Base-by-base conservation (phyloP, 2,113 vertebrate species). In the Camelus dromedarius region DNA sequence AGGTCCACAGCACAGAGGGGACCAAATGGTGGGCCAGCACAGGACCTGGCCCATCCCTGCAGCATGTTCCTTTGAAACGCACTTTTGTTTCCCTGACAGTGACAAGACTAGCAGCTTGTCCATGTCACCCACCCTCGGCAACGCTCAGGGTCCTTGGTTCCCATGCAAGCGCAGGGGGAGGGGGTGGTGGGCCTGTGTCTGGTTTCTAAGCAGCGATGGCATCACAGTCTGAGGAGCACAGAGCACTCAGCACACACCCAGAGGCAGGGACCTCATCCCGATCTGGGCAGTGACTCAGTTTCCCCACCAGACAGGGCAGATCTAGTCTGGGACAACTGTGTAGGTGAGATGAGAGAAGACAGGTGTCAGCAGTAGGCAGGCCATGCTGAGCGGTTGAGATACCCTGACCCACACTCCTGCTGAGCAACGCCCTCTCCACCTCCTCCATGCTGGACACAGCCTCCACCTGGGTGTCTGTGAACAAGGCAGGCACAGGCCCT, bases 181-280 rank as follows among this genome's bases (percentile, higher is more conserved):
- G 67, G 26, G 6, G 76, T 26, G n/a, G 3, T 9, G 24, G 0
- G 10, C 35, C 6, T 14, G 0, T 24, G 20, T 85, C n/a, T 52
- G 16, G 32, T 46, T 20, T 52, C 20, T 62, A 24, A 38, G 62
- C 18, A 60, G 73, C n/a, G 9, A 19, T 10, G 54, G 69, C 46
- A 32, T 5, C 2, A 4, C 2, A 6, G 30, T 30, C 79, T 38
- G 20, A 85, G 67, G 48, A 93, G 32, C 8, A 50, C 3, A 28
- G 50, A 46, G 42, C 18, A 0, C 42, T 72, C 28, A 50, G 56
- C 26, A 24, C n/a, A 67, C 0, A n/a, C 8, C 30, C 1, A 0
- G 66, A 69, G 35, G 16, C 26, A 84, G 35, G 52, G 46, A 69
- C 24, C 52, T 22, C 66, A 52, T 32, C 42, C 4, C 35, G 19